phyloP scores from a whole-genome alignment of 1,140 invertebrate genomes.

The Calosoma granatense region DNA sequence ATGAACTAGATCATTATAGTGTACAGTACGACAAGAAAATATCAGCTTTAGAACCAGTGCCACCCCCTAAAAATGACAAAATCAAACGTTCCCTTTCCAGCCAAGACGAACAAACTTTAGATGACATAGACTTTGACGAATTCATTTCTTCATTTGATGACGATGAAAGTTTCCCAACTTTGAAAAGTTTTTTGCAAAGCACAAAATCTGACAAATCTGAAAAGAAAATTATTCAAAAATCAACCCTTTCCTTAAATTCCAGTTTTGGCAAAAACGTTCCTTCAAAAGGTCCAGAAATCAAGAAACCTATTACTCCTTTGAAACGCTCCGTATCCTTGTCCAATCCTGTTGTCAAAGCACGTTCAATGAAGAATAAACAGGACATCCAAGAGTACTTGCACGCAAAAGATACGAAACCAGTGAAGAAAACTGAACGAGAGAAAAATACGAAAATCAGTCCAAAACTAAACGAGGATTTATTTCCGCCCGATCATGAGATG shows the following conservation, averaged over 20 bases:
- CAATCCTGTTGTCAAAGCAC: constrained; percentile 18
- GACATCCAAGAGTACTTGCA: constrained; percentile 23
- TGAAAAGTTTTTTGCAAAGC: constrained; percentile 25
- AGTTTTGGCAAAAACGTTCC: constrained; percentile 11
- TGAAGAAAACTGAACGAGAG: neutral
- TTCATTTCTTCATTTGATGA: constrained; percentile 28
- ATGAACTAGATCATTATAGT: constrained; percentile 19
- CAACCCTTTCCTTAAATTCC: constrained; percentile 15
- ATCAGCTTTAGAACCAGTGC: neutral
- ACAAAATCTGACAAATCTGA: constrained; percentile 11
- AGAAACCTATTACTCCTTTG: constrained; percentile 18
- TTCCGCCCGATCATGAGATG: constrained; percentile 28
- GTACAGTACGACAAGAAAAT: constrained; percentile 15
- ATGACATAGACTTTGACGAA: constrained; percentile 40
- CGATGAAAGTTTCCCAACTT: constrained; percentile 30
- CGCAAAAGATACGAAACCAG: constrained; percentile 10
- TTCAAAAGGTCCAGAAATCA: constrained; percentile 9
- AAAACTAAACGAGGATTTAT: constrained; percentile 24
- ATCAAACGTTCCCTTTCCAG: constrained; percentile 32
- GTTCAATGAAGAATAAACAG: constrained; percentile 22
- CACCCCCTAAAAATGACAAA: constrained; percentile 19
- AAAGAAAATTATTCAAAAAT: constrained; percentile 15
- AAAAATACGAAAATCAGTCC: constrained; percentile 4
- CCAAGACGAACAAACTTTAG: constrained; percentile 21
- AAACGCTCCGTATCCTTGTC: constrained; percentile 20